Evolutionary conservation across 2,113 vertebrate species (phyloP).

Genomic region (Sylvia atricapilla): DNA sequence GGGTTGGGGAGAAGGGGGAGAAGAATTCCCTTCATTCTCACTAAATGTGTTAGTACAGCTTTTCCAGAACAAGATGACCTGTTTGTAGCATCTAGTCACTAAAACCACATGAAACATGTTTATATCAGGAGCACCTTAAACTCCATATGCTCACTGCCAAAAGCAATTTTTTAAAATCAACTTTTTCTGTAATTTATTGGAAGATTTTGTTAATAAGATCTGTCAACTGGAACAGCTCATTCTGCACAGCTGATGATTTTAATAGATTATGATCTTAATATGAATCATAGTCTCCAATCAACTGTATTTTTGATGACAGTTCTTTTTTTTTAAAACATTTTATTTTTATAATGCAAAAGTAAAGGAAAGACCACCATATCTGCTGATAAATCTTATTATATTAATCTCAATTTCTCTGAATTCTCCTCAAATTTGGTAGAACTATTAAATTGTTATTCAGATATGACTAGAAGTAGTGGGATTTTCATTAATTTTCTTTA

Average conservation of each 20-base stretch:
- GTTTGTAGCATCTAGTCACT: conserved; percentile 38
- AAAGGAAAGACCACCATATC: not conserved
- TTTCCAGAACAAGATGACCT: conserved; percentile 16
- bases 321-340: conserved; percentile 53
- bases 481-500: not conserved
- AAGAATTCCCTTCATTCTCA: not conserved
- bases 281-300: conserved; percentile 72
- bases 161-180: conserved; percentile 40
- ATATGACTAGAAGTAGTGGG: not conserved
- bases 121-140: conserved; percentile 18
- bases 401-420: not conserved
- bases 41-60: not conserved
- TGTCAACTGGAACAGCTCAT: conserved; percentile 70
- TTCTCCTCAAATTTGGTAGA: not conserved
- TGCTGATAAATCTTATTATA: not conserved
- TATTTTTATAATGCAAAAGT: conserved; percentile 7
- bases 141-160: conserved; percentile 63
- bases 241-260: conserved; percentile 72
- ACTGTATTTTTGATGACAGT: conserved; percentile 57
- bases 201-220: conserved; percentile 66
- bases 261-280: conserved; percentile 74
- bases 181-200: conserved; percentile 62
- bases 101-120: conserved; percentile 43
- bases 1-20: not conserved
- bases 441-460: not conserved